These are phyloP conservation scores for Leptinotarsa lineolata DNA, from an alignment of 1,140 invertebrate species.

Conservation along the genomic window DNA sequence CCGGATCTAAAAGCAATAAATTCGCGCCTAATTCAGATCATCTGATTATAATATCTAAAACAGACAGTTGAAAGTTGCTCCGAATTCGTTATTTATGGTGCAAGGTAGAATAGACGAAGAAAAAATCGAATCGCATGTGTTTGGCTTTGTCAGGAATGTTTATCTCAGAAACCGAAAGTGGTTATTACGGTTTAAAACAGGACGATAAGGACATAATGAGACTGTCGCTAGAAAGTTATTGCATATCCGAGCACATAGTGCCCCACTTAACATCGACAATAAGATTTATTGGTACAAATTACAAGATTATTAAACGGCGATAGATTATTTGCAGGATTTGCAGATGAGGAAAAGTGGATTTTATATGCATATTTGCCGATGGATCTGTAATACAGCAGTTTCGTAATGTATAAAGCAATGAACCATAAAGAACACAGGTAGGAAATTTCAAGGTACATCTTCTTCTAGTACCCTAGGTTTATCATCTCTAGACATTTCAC, in stretches of 20 bases:
- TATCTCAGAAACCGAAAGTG: slow-evolving; percentile 2
- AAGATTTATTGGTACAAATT: slow-evolving; percentile 4
- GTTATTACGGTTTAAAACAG: background rate
- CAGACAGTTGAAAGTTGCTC: slow-evolving; percentile 5
- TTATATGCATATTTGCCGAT: background rate
- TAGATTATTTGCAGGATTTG: background rate
- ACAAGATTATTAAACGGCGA: background rate
- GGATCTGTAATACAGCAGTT: no score
- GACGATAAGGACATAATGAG: slow-evolving; percentile 8
- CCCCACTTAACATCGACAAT: slow-evolving; percentile 2
- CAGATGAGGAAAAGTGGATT: background rate
- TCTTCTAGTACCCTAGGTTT: no score
- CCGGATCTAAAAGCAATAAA: no score
- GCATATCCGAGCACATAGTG: slow-evolving; percentile 1
- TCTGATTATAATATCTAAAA: no score
- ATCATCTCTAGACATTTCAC: no score
- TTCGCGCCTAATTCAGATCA: no score
- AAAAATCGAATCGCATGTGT: background rate
- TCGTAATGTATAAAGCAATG: no score
- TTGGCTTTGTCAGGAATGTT: slow-evolving; percentile 7
- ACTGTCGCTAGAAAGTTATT: background rate
- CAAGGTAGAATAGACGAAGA: background rate
- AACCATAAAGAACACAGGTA: no score
- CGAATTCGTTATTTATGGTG: slow-evolving; percentile 1
- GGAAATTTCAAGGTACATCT: no score